Conservation (phyloP, 1,140 invertebrate genomes). For the Rhagoletis pomonella region DNA sequence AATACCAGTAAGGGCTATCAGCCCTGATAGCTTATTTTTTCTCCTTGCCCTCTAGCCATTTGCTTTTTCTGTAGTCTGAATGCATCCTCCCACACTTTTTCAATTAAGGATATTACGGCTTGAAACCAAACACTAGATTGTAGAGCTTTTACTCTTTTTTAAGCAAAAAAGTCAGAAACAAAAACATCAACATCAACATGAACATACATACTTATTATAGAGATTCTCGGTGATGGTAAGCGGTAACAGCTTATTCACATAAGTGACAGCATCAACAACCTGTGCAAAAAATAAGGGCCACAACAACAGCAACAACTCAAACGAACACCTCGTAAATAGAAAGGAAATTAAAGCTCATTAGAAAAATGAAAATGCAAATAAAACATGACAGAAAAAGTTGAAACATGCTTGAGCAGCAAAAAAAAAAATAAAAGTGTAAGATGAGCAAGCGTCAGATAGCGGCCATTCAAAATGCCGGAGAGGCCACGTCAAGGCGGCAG, state of each 20-base stretch:
- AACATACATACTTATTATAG: too few species aligned
- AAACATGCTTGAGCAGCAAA: constrained; percentile 37
- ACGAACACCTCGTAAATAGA: constrained; percentile 39
- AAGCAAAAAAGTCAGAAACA: background rate
- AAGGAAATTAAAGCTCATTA: constrained; percentile 57
- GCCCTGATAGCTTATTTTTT: too few species aligned
- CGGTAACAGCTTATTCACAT: background rate
- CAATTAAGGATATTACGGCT: background rate
- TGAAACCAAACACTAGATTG: background rate
- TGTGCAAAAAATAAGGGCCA: constrained; percentile 12
- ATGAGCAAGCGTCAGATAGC: background rate
- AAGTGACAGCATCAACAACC: constrained; percentile 45
- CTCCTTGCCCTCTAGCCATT: background rate
- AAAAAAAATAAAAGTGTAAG: background rate
- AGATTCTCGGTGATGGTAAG: background rate
- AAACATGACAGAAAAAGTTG: constrained; percentile 17
- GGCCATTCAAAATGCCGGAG: background rate
- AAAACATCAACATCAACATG: background rate
- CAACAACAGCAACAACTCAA: background rate
- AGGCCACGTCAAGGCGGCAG: background rate
- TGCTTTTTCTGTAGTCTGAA: background rate
- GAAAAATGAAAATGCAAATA: constrained; percentile 57
- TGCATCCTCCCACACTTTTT: background rate
- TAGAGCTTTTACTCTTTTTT: too few species aligned
- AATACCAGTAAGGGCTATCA: too few species aligned